Base-by-base conservation (phyloP, 2,113 vertebrate species). In the Salvelinus alpinus region DNA sequence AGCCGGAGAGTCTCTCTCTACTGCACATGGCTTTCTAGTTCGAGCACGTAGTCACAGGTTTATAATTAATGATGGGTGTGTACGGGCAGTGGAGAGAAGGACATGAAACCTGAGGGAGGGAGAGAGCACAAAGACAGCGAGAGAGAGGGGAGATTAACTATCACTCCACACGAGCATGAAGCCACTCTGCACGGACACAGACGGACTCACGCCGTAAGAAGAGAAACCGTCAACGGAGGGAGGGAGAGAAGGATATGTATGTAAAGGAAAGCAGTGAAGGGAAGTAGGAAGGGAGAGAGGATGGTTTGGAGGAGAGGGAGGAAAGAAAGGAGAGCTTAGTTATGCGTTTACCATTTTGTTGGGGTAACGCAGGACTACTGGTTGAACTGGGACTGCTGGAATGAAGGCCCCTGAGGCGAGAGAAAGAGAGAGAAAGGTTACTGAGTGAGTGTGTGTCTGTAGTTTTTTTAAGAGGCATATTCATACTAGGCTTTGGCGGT, bases 351-450 rank as follows among this genome's bases (percentile, higher is more conserved):
- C 97, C 96, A 95, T 91, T 88, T 93, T 92, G 81, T 99, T 98
- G 29, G 93, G 95, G 80, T 99, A 99, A 24, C 96, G 94, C 29
- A 99, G 82, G 54, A 98, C 93, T 84, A 98, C 96, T 0, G 97
- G 97, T 80, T 99, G 97, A 7, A 99, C 96, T 3, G 97, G 97
- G 47, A 98, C 95, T 47, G 94, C 97, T 0, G 97, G 97, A 80
- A 99, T 98, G 82, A 99, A 99, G 0, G 97, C 96, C 80, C 97
- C 97, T 99, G 84, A 84, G 14, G 51, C 8, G 22, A 66, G 16
- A 67, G 38, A 68, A n/a, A 77, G 31, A 80, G 16, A 70, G 75
- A 64, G 18, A 51, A 44, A 48, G 16, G 51, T 54, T 54, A 54
- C 51, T 18, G 18, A 71, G 20, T 18, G 18, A 38, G 57, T 34